Conservation (phyloP, 2,888 invertebrate genomes). For the Chloroclysta siterata region DNA sequence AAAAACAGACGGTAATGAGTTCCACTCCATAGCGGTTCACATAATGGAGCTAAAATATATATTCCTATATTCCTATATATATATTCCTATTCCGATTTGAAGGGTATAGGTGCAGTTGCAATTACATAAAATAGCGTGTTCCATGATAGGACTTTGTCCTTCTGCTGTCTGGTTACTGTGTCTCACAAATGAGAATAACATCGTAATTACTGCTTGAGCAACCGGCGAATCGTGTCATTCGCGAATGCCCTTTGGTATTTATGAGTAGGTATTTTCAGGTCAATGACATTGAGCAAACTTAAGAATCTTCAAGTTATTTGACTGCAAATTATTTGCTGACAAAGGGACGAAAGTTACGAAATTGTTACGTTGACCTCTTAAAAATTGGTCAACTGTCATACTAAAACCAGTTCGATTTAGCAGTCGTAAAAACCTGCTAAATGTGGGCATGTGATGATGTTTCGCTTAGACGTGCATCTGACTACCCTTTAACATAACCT, state of each 20-base stretch:
- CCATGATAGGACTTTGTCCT: too few relatives aligned
- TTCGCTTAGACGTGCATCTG: too few relatives aligned
- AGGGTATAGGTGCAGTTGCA: too few relatives aligned
- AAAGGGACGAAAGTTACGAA: not conserved
- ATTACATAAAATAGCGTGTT: too few relatives aligned
- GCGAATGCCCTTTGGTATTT: slow-evolving; percentile 37
- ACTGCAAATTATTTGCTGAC: not conserved
- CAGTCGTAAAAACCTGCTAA: not conserved
- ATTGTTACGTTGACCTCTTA: not conserved
- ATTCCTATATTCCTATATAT: too few relatives aligned
- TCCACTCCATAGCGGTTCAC: too few relatives aligned
- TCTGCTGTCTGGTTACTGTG: slow-evolving; percentile 27
- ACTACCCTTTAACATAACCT: too few relatives aligned
- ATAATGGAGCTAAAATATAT: too few relatives aligned
- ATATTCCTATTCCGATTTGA: too few relatives aligned
- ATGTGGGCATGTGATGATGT: too few relatives aligned
- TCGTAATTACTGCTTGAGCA: slow-evolving; percentile 40
- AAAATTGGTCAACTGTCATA: not conserved
- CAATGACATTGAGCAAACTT: slow-evolving; percentile 24
- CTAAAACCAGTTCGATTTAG: not conserved
- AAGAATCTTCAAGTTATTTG: slow-evolving; percentile 6
- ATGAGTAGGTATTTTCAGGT: slow-evolving; percentile 28
- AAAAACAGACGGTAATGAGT: too few relatives aligned
- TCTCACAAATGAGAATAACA: slow-evolving; percentile 38
- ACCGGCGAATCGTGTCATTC: slow-evolving; percentile 39